Evolutionary conservation across 2,888 invertebrate genomes (phyloP).

Genomic region (Agonopterix alstromeriana): DNA sequence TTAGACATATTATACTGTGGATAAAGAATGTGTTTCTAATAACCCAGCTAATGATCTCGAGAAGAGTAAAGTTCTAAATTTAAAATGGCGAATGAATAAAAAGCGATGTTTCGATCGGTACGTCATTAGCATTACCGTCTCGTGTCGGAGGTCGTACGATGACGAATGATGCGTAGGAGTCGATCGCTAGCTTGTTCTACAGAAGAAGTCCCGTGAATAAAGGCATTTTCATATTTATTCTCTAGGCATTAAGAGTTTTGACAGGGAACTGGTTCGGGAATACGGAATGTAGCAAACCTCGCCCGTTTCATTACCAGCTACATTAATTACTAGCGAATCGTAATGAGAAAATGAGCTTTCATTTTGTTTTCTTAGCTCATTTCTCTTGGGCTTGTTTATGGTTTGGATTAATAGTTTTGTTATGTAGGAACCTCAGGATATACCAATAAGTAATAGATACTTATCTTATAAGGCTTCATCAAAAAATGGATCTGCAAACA

Average conservation of each 20-base stretch:
- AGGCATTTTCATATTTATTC: too few relatives aligned
- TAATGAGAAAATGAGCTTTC: constrained; percentile 49
- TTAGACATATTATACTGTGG: background rate
- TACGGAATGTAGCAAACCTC: constrained; percentile 3
- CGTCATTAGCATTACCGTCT: constrained; percentile 43
- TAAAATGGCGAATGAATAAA: constrained; percentile 29
- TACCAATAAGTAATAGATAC: too few relatives aligned
- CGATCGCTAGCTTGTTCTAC: constrained; percentile 50
- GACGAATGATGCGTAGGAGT: constrained; percentile 71
- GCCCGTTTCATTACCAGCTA: constrained; percentile 51
- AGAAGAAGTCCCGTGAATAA: constrained; percentile 6
- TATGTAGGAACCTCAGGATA: background rate
- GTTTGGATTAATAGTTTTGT: constrained; percentile 9
- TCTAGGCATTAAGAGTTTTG: too few relatives aligned
- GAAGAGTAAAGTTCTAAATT: background rate
- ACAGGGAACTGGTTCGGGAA: too few relatives aligned
- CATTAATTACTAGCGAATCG: constrained; percentile 64
- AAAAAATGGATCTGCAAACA: too few relatives aligned
- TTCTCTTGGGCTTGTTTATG: constrained; percentile 17
- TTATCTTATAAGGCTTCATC: too few relatives aligned
- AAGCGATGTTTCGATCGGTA: constrained; percentile 26
- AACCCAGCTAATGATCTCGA: constrained; percentile 1
- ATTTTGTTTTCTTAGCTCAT: constrained; percentile 31
- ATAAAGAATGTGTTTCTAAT: background rate
- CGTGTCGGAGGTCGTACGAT: constrained; percentile 57